phyloP scores from a whole-genome alignment of 2,888 invertebrate species.

The Actias luna region DNA sequence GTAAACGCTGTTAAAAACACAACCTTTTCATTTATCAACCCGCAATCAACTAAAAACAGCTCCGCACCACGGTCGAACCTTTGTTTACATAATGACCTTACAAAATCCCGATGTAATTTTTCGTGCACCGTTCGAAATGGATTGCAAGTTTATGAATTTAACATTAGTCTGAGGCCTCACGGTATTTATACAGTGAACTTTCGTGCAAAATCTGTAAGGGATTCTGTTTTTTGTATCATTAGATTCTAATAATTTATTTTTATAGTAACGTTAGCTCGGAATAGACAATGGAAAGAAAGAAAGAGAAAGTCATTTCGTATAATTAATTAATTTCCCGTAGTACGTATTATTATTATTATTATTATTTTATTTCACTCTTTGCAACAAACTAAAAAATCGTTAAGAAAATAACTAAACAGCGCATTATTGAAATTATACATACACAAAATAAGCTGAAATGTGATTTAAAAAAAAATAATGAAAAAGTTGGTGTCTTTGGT shows the following conservation, averaged over 20 bases:
- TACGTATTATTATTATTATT: too few relatives aligned
- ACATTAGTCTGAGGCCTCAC: background rate
- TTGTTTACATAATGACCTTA: background rate
- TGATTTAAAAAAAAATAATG: too few relatives aligned
- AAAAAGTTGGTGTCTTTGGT: too few relatives aligned
- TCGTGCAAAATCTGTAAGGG: background rate
- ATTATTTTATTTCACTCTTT: too few relatives aligned
- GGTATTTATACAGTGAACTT: background rate
- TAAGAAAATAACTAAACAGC: too few relatives aligned
- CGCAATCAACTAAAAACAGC: constrained; percentile 3
- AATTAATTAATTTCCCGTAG: too few relatives aligned
- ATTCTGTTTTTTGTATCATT: background rate
- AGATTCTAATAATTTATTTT: background rate
- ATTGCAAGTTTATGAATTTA: background rate
- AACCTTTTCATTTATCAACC: background rate
- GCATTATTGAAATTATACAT: too few relatives aligned
- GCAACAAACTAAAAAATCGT: too few relatives aligned
- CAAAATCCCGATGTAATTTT: background rate
- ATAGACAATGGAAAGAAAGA: too few relatives aligned
- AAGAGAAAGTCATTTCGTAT: too few relatives aligned
- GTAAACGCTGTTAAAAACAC: background rate
- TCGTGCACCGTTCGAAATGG: background rate
- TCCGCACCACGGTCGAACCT: background rate
- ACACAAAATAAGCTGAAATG: too few relatives aligned
- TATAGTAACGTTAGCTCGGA: too few relatives aligned